Base-by-base conservation (phyloP, 2,888 invertebrate genomes). In the Sarcophaga carnaria region DNA sequence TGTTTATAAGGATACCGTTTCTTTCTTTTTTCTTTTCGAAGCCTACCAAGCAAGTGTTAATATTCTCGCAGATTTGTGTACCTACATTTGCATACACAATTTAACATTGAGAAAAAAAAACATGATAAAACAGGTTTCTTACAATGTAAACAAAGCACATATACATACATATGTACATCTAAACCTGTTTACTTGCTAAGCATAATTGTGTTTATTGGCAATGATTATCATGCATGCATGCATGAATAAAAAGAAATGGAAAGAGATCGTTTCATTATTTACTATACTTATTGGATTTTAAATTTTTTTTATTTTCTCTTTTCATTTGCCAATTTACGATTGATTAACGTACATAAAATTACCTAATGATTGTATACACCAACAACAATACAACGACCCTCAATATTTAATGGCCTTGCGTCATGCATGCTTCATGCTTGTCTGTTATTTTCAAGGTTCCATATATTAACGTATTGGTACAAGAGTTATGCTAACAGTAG, bases 321-420 rank as follows among this genome's bases (percentile, higher is more conserved):
- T 54, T 59, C 12, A 20, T 54, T 70, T 25, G 22, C n/a, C 70
- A 62, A 62, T 63, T 20, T 60, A n/a, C 78, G 49, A 69, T 78
- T 78, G 69, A 78, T 69, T 70, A 47, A 17, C 60, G 62, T 27
- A 62, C 78, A 78, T 62, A 78, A 78, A 70, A 62, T 45, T 27
- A 70, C 45, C 47, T 70, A 78, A 78, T 69, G 70, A 78, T 66
- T 66, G 37, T 10, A 66, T 54, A 67, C 17, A 45, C 0, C 10
- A n/a, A 67, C 67, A 67, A 17, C 10, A 5, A 45, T 4, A 67
- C 17, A 67, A 45, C n/a, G 54, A 14, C 17, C 5, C 37, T 78
- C 45, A 62, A 49, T n/a, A 69, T 47, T 22, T 63, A 25, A 62
- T n/a, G 66, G 8, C 14, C 22, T n/a, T 62, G 59, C 17, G 4